A percentile compares a stretch with the other conserved stretches of the same genome.
phyloP scores from a whole-genome alignment of 2,113 vertebrate genomes.

The Phrynosoma platyrhinos region DNA sequence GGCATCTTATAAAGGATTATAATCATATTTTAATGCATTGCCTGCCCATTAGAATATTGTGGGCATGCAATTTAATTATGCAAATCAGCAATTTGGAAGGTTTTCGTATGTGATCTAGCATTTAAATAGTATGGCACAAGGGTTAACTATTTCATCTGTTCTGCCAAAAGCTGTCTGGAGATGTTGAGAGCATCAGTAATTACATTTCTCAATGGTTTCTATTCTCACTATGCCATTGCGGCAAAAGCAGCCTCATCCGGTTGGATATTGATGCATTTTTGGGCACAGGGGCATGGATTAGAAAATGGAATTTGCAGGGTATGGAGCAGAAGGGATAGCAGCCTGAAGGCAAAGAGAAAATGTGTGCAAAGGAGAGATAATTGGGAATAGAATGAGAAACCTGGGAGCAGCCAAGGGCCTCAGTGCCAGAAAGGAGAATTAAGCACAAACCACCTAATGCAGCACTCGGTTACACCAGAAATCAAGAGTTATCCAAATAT shows the following conservation, averaged over 20 bases:
- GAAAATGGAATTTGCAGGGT: constrained; percentile 41
- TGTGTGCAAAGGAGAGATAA: constrained; percentile 47
- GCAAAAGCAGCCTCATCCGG: constrained; percentile 15
- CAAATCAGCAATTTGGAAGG: constrained; percentile 56
- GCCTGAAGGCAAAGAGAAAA: constrained; percentile 48
- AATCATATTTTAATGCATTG: constrained; percentile 45
- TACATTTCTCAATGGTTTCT: constrained; percentile 48
- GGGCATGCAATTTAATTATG: constrained; percentile 58
- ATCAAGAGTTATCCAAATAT: constrained; percentile 16
- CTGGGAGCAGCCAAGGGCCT: constrained; percentile 15
- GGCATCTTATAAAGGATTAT: neutral
- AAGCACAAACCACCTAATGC: constrained; percentile 32
- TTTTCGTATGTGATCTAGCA: constrained; percentile 44
- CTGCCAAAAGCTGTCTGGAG: constrained; percentile 25
- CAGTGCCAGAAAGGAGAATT: constrained; percentile 37
- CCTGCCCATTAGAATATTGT: constrained; percentile 41
- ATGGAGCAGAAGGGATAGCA: constrained; percentile 31
- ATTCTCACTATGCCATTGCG: constrained; percentile 7
- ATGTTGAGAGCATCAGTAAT: constrained; percentile 52
- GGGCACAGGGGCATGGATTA: constrained; percentile 49
- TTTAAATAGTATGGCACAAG: constrained; percentile 40
- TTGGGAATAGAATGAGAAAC: constrained; percentile 42
- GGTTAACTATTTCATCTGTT: constrained; percentile 47
- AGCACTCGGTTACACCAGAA: constrained; percentile 19
- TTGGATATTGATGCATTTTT: constrained; percentile 32